phyloP scores from a whole-genome alignment of 1,140 invertebrate genomes.

The Eumaeus atala region DNA sequence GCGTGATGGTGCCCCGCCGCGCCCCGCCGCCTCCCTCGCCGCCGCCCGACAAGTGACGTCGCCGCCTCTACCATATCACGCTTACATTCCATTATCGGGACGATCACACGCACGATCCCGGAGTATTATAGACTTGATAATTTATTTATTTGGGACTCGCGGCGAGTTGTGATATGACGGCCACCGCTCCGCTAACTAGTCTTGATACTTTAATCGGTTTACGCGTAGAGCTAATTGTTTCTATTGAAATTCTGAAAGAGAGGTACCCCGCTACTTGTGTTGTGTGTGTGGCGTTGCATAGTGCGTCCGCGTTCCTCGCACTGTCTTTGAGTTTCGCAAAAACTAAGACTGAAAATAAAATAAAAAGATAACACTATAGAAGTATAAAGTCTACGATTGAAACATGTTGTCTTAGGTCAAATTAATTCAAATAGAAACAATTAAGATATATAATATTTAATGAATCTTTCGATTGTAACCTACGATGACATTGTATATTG shows the following conservation, averaged over 20 bases:
- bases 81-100: slow-evolving; percentile 70
- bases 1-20: slow-evolving; percentile 65
- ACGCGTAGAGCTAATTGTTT: slow-evolving; percentile 45
- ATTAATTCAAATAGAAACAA: slow-evolving; percentile 71
- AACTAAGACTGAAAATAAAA: slow-evolving; percentile 69
- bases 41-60: slow-evolving; percentile 52
- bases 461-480: slow-evolving; percentile 65
- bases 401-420: slow-evolving; percentile 71
- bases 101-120: slow-evolving; percentile 55
- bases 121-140: slow-evolving; percentile 70
- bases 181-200: slow-evolving; percentile 37
- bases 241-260: slow-evolving; percentile 42
- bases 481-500: slow-evolving; percentile 66
- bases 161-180: slow-evolving; percentile 40
- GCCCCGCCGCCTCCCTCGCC: slow-evolving; percentile 47
- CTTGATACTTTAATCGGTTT: slow-evolving; percentile 49
- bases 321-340: slow-evolving; percentile 62
- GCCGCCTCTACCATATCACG: slow-evolving; percentile 54
- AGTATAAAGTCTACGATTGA: slow-evolving; percentile 66
- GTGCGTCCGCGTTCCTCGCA: slow-evolving; percentile 59
- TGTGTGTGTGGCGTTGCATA: slow-evolving; percentile 43
- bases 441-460: slow-evolving; percentile 71
- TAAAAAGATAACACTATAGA: slow-evolving; percentile 68
- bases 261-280: slow-evolving; percentile 43
- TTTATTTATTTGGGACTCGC: slow-evolving; percentile 66